Evolutionary conservation across 1,140 invertebrate genomes (phyloP), one percentile per base, ranked within the genome.

Genomic region (Drosophila bocqueti): DNA sequence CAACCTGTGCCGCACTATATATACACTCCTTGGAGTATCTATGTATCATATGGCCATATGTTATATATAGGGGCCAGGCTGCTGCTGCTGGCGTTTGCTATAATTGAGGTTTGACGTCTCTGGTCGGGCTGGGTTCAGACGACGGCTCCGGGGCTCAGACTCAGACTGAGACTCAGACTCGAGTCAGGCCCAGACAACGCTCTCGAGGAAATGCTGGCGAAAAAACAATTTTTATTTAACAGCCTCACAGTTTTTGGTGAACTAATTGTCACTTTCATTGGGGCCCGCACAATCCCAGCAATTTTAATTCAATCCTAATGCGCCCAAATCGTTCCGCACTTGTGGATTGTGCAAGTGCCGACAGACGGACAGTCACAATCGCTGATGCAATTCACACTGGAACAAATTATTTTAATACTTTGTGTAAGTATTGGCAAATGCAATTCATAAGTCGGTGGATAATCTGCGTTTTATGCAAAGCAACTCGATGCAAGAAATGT

Each of bases 291-390:
- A 89, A 89, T 89, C 69, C 87, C 77, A 89, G 87, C 86, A 79
- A 89, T 89, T 81, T 89, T 89, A 89, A 89, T 89, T 79, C 84
- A 89, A 87, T 83, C 79, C 79, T 89, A 87, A 87, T 84, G 83
- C 81, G 81, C 81, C 81, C 67, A 89, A 87, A 84, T 84, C 60
- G 78, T 63, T 75, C 40, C 54, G 54, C 36, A 40, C 54, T 24
- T 2, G 54, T 16, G 54, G 43, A 89, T 87, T 87, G 73, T 80
- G 84, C 65, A 87, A 87, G 85, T 57, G 5, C 42, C 21, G 16
- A 15, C 26, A 16, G 36, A 64, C 49, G 40, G 11, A 42, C 40
- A 38, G 52, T 36, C 31, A 26, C 54, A 57, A 40, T 24, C 54
- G 34, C 67, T 74, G 71, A 74, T 74, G 71, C 46, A 74, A 74